Percentiles rank a stretch among this genome's conserved stretches.
phyloP scores from a whole-genome alignment of 2,113 vertebrate species.

The Brachionichthys hirsutus region DNA sequence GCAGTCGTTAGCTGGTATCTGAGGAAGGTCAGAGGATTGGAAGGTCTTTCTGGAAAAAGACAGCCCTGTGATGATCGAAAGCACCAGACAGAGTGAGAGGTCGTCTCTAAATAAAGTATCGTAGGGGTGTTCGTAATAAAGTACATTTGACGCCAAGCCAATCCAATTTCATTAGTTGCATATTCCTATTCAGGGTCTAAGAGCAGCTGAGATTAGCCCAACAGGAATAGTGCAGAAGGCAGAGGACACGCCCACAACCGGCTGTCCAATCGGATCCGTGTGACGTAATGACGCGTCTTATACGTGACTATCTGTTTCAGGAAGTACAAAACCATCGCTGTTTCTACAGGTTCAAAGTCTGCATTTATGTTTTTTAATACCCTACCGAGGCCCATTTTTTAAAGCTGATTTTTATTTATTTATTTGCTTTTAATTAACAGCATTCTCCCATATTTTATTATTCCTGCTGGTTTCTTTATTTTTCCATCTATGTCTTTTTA shows the following conservation, averaged over 20 bases:
- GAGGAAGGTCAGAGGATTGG: conserved; percentile 63
- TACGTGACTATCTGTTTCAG: conserved; percentile 47
- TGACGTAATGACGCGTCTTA: conserved; percentile 11
- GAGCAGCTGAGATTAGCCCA: conserved; percentile 29
- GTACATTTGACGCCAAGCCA: not conserved
- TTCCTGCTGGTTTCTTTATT: no score
- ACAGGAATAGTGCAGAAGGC: conserved; percentile 25
- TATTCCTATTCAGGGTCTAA: conserved; percentile 1
- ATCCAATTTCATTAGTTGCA: not conserved
- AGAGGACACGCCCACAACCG: conserved; percentile 14
- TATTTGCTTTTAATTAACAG: no score
- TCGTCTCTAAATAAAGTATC: conserved; percentile 40
- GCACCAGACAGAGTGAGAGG: conserved; percentile 68
- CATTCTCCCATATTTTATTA: no score
- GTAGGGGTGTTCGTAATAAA: not conserved
- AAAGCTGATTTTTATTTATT: no score
- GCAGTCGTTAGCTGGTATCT: conserved; percentile 65
- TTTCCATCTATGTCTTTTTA: no score
- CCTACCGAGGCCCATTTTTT: no score
- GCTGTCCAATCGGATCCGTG: no score
- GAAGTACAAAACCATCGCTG: conserved; percentile 64
- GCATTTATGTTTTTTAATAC: conserved; percentile 35
- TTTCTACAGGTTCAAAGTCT: conserved; percentile 28
- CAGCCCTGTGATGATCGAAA: conserved; percentile 55
- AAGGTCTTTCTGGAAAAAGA: conserved; percentile 67